phyloP scores from a whole-genome alignment of 2,797 vertebrate genomes.

The Sitta carolinensis region DNA sequence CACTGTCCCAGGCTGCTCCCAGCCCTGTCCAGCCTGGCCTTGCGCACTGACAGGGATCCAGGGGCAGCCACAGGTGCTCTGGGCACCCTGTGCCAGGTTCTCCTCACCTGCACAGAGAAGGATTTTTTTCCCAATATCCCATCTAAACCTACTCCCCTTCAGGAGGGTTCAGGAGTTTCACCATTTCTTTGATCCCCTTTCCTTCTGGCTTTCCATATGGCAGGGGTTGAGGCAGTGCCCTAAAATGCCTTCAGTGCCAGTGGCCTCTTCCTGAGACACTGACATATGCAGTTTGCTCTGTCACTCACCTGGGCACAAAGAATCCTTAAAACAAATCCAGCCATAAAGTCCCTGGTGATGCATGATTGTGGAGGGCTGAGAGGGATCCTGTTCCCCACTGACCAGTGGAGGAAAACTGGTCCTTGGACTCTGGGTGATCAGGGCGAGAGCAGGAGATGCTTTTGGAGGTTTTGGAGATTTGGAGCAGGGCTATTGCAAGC shows the following conservation, averaged over 20 bases:
- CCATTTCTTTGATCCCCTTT: not conserved
- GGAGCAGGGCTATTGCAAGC: not conserved
- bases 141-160: not conserved
- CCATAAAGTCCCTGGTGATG: not conserved
- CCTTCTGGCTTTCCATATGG: not conserved
- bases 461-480: not conserved
- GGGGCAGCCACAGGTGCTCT: not conserved
- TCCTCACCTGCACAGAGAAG: not conserved
- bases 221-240: not conserved
- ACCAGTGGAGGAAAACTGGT: not conserved
- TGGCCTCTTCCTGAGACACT: not conserved
- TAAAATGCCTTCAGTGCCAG: not conserved
- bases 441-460: not conserved
- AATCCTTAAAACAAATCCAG: not conserved
- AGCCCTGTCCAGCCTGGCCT: not conserved
- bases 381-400: not conserved
- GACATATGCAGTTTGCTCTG: not conserved
- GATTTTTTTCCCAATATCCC: not conserved
- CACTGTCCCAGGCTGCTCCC: not conserved
- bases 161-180: not conserved
- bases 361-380: not conserved
- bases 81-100: not conserved
- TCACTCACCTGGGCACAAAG: not conserved
- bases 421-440: not conserved
- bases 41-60: not conserved